Percentiles rank a stretch among this genome's conserved stretches.
Conservation (phyloP, 37 sponge, comb jelly and placozoan genomes). For the Halisarca cf. caerulea region DNA sequence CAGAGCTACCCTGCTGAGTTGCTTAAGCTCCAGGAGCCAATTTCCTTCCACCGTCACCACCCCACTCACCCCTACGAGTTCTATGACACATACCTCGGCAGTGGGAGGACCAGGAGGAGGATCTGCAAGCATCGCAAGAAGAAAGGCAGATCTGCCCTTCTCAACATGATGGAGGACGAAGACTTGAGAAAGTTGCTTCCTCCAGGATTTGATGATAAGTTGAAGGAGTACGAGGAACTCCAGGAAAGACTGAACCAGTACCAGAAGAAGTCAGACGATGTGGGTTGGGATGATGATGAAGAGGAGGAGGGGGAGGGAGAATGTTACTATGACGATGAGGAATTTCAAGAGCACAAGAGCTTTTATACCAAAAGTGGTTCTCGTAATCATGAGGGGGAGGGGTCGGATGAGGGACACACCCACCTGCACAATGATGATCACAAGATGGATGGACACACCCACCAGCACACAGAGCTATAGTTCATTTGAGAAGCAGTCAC, state of each 20-base stretch:
- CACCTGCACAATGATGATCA: no score
- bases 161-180: conserved; percentile 11
- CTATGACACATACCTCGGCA: conserved; percentile 48
- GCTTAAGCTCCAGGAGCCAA: conserved; percentile 12
- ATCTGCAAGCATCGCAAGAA: neutral
- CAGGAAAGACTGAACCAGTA: neutral
- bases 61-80: conserved; percentile 50
- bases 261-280: neutral
- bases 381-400: no score
- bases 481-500: no score
- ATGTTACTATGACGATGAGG: neutral
- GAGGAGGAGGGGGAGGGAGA: neutral
- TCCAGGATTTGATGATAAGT: neutral
- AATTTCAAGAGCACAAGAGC: neutral
- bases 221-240: neutral
- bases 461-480: no score
- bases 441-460: no score
- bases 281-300: neutral
- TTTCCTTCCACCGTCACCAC: conserved; percentile 65
- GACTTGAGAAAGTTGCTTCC: neutral
- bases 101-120: neutral
- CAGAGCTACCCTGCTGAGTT: conserved; percentile 32
- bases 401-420: no score
- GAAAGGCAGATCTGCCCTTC: neutral
- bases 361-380: no score